Percentiles rank a stretch among this genome's conserved stretches.
Conservation (phyloP, 2,888 invertebrate species). For the Leptinotarsa peninsularis region DNA sequence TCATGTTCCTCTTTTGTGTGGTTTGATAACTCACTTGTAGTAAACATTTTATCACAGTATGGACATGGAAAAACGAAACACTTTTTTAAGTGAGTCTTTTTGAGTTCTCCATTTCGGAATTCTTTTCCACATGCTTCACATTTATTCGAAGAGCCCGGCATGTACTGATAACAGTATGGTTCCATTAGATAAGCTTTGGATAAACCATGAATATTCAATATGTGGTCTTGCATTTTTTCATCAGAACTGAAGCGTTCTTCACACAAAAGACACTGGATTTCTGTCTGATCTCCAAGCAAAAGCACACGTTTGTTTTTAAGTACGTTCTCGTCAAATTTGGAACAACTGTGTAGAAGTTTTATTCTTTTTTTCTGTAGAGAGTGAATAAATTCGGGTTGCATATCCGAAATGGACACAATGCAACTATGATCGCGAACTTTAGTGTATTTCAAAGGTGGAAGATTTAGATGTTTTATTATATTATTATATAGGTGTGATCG, state of each 20-base stretch:
- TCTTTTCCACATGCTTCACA: conserved; percentile 18
- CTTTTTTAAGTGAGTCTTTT: neutral
- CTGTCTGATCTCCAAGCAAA: neutral
- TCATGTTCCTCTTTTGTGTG: neutral
- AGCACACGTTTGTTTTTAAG: conserved; percentile 13
- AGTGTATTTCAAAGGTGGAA: neutral
- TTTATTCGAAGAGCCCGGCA: neutral
- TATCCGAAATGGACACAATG: neutral
- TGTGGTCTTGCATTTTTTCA: conserved; percentile 2
- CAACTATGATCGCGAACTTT: conserved; percentile 6
- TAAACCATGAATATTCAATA: neutral
- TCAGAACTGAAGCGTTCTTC: conserved; percentile 15
- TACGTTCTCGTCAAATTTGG: conserved; percentile 11
- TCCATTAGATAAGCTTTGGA: conserved; percentile 13
- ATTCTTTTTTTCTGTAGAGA: conserved; percentile 3
- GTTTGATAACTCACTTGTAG: neutral
- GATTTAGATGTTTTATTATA: conserved; percentile 3
- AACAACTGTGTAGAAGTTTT: conserved; percentile 9
- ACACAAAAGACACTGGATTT: conserved; percentile 8
- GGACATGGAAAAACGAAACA: conserved; percentile 15
- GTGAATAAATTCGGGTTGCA: neutral
- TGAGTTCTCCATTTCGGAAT: neutral
- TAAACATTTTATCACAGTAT: conserved; percentile 17
- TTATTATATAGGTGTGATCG: neutral
- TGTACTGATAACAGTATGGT: conserved; percentile 9